Percentiles rank a stretch among this genome's conserved stretches.
Evolutionary conservation across 2,888 invertebrate species (phyloP).

Genomic region (Vannuccia rotundouncinata): DNA sequence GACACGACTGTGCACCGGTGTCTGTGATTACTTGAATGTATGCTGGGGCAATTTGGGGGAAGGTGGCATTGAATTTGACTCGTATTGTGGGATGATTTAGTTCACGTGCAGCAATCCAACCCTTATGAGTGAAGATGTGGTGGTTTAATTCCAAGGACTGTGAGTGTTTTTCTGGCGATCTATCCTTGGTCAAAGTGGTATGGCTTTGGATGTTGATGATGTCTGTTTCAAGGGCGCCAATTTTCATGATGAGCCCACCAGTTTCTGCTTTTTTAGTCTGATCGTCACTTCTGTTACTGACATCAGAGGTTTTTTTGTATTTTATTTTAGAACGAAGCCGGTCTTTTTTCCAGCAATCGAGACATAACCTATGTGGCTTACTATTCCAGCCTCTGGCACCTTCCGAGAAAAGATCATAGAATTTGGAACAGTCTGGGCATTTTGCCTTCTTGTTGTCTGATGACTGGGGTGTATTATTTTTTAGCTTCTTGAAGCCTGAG

Average conservation of each 20-base stretch:
- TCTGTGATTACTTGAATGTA: slow-evolving; percentile 28
- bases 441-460: not conserved
- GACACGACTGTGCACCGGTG: slow-evolving; percentile 29
- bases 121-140: slow-evolving; percentile 31
- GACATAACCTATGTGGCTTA: slow-evolving; percentile 3
- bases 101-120: slow-evolving; percentile 16
- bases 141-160: slow-evolving; percentile 1
- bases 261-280: not conserved
- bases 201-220: not conserved
- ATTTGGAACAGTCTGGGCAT: slow-evolving; percentile 1
- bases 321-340: not conserved
- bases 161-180: not conserved
- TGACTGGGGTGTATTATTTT: not conserved
- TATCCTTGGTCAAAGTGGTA: not conserved
- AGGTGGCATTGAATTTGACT: slow-evolving; percentile 4
- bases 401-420: not conserved
- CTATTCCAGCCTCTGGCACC: slow-evolving; percentile 14
- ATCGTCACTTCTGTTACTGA: not conserved
- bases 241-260: not conserved
- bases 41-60: slow-evolving; percentile 16
- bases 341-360: slow-evolving; percentile 5
- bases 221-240: not conserved
- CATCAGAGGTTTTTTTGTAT: not conserved
- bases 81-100: slow-evolving; percentile 8
- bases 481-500: not conserved